Percentiles rank a stretch among this genome's conserved stretches.
These are phyloP conservation scores for Hapalemur alaotrensis DNA, from an alignment of 2,797 vertebrate genomes.

Conservation along the genomic window DNA sequence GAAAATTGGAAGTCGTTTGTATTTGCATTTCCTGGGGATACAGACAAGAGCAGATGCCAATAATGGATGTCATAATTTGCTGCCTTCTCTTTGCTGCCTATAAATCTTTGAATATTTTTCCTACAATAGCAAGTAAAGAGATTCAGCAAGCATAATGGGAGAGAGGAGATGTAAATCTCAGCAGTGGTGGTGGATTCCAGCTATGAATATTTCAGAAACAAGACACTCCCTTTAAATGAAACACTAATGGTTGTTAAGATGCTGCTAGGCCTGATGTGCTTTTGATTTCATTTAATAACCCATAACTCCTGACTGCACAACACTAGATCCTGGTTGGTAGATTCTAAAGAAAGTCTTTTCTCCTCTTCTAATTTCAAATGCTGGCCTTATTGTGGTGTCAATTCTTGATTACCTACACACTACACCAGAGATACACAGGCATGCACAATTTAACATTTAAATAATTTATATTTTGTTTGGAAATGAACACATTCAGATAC, in stretches of 20 bases:
- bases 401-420: slow-evolving; percentile 52
- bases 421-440: background rate
- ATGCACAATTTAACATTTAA: slow-evolving; percentile 43
- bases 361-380: slow-evolving; percentile 58
- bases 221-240: slow-evolving; percentile 78
- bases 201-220: slow-evolving; percentile 82
- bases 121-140: slow-evolving; percentile 77
- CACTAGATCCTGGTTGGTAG: slow-evolving; percentile 43
- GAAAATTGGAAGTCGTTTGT: slow-evolving; percentile 81
- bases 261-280: slow-evolving; percentile 71
- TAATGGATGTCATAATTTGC: slow-evolving; percentile 81
- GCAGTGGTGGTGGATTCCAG: slow-evolving; percentile 78
- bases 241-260: slow-evolving; percentile 75
- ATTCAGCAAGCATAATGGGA: slow-evolving; percentile 75
- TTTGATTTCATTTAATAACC: slow-evolving; percentile 78
- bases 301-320: slow-evolving; percentile 55
- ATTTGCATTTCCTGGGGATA: slow-evolving; percentile 82
- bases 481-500: slow-evolving; percentile 22
- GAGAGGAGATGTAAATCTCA: slow-evolving; percentile 76
- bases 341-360: slow-evolving; percentile 57
- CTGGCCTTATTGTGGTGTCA: slow-evolving; percentile 52
- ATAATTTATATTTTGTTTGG: slow-evolving; percentile 64
- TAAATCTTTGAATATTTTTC: slow-evolving; percentile 82
- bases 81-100: slow-evolving; percentile 76
- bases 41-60: slow-evolving; percentile 82